phyloP scores from a whole-genome alignment of 2,113 vertebrate species.

The Cyanoliseus patagonus region DNA sequence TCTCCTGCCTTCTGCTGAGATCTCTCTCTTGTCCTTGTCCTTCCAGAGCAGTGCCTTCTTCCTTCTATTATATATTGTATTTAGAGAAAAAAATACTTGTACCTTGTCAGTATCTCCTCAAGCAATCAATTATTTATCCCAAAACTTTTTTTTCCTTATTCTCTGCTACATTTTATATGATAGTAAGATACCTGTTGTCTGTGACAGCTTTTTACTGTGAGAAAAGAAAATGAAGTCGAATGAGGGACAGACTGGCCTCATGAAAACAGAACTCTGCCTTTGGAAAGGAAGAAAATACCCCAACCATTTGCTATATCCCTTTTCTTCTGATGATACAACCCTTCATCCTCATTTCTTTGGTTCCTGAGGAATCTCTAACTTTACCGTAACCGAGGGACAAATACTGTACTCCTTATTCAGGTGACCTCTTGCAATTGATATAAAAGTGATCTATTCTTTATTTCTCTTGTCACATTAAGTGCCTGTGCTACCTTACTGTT shows the following conservation, averaged over 20 bases:
- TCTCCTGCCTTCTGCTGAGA: not conserved
- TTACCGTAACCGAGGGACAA: not conserved
- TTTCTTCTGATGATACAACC: not conserved
- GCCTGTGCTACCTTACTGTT: not conserved
- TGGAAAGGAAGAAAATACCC: not conserved
- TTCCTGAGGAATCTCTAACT: not conserved
- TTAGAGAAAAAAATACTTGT: not conserved
- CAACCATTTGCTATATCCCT: not conserved
- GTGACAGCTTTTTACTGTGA: not conserved
- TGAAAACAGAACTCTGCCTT: not conserved
- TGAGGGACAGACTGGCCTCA: not conserved
- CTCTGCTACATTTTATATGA: not conserved
- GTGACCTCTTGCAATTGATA: not conserved
- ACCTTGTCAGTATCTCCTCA: constrained; percentile 1
- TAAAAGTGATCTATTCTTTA: not conserved
- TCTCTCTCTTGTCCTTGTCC: not conserved
- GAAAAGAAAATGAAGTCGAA: constrained; percentile 29
- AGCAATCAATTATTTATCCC: constrained; percentile 37
- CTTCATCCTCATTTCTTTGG: not conserved
- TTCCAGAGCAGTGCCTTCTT: not conserved
- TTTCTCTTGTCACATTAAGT: not conserved
- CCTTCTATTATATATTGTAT: not conserved
- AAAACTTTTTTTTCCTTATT: not conserved
- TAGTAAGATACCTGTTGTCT: not conserved
- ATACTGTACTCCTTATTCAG: not conserved